Conservation (phyloP, 1,140 invertebrate genomes). For the Atta cephalotes region DNA sequence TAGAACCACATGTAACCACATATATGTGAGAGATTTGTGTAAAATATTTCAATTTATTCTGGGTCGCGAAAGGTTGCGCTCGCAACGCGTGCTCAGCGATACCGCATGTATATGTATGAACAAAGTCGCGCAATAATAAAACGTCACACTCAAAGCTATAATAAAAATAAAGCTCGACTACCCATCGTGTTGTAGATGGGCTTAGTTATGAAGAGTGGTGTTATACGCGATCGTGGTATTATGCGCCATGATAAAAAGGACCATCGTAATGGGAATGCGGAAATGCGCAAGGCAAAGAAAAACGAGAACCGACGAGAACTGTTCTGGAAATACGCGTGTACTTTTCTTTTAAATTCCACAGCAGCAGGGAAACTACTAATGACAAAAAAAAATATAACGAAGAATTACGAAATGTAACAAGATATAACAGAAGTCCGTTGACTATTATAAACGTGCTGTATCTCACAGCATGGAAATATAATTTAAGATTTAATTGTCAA, state of each 20-base stretch:
- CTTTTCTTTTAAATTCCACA: slow-evolving; percentile 37
- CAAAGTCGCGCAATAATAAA: slow-evolving; percentile 72
- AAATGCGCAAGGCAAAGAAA: slow-evolving; percentile 38
- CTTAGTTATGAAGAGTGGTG: slow-evolving; percentile 14
- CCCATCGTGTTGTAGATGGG: slow-evolving; percentile 13
- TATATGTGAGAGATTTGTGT: slow-evolving; percentile 60
- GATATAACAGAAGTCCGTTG: slow-evolving; percentile 1
- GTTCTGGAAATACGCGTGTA: slow-evolving; percentile 19
- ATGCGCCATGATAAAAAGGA: slow-evolving; percentile 16
- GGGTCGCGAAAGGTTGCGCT: not conserved
- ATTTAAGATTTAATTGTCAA: slow-evolving; percentile 16
- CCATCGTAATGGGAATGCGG: slow-evolving; percentile 24
- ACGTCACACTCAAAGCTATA: slow-evolving; percentile 68
- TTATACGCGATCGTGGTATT: slow-evolving; percentile 30
- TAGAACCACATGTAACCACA: not conserved
- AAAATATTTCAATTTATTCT: slow-evolving; percentile 76
- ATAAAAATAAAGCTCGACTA: slow-evolving; percentile 72
- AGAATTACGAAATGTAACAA: slow-evolving; percentile 24
- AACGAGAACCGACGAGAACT: not conserved
- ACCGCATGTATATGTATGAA: slow-evolving; percentile 41
- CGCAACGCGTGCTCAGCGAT: not conserved
- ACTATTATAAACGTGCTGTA: not conserved
- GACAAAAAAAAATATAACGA: slow-evolving; percentile 56
- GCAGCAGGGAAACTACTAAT: slow-evolving; percentile 20
- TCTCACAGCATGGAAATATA: not conserved